Conservation (phyloP, 2,113 vertebrate genomes). For the Labeo catla region DNA sequence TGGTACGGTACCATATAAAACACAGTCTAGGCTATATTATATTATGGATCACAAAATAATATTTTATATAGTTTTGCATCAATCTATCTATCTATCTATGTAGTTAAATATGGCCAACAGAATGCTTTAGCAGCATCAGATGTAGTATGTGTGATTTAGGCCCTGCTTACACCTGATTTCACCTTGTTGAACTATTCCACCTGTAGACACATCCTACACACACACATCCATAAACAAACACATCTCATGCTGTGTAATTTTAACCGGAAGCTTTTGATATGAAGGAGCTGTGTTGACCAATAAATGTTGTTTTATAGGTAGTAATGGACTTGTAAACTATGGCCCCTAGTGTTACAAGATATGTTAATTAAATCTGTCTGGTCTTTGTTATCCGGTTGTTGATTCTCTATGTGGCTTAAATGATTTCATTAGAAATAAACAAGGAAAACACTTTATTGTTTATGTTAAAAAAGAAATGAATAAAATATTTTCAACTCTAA, state of each 20-base stretch:
- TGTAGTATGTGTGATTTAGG: background rate
- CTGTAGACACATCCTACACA: background rate
- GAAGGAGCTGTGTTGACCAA: background rate
- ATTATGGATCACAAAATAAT: background rate
- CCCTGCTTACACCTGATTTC: background rate
- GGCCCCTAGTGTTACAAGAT: background rate
- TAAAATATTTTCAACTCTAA: background rate
- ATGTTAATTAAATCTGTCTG: conserved; percentile 2
- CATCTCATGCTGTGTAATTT: background rate
- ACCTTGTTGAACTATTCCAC: background rate
- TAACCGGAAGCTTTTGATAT: background rate
- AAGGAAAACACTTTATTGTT: background rate
- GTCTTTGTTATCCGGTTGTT: background rate
- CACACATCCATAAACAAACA: background rate
- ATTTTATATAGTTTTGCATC: background rate
- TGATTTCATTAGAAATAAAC: background rate
- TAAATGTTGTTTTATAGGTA: background rate
- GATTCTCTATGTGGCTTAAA: background rate
- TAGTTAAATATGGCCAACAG: too few relatives aligned
- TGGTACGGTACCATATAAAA: too few relatives aligned
- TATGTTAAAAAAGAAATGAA: background rate
- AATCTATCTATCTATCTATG: too few relatives aligned
- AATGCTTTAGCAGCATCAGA: background rate
- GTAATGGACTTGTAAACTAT: background rate
- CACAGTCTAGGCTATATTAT: background rate